A percentile compares a stretch with the other conserved stretches of the same genome.
Conservation (phyloP, 2,888 invertebrate species). For the Amphipoea lucens region DNA sequence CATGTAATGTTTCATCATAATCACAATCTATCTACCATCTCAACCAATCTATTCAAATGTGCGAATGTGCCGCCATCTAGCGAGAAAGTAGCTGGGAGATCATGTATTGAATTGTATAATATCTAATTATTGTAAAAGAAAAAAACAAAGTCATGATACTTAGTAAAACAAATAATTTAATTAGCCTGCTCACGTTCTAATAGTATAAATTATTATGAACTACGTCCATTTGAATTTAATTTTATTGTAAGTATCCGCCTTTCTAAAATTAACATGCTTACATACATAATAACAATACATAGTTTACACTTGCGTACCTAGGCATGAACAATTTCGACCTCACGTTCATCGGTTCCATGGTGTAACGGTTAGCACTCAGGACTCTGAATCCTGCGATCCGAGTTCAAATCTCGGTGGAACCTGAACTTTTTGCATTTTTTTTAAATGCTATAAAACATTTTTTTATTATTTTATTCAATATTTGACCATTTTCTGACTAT, state of each 20-base stretch:
- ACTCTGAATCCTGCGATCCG: conserved; percentile 95
- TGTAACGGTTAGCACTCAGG: conserved; percentile 95
- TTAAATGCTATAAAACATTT: not conserved
- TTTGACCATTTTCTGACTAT: not conserved
- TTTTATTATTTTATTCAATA: not conserved
- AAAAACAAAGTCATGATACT: too few relatives aligned
- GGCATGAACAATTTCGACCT: not conserved
- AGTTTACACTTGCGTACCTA: not conserved
- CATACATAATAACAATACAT: not conserved
- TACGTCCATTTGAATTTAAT: not conserved
- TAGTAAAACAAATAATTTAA: too few relatives aligned
- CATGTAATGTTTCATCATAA: too few relatives aligned
- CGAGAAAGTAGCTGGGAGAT: too few relatives aligned
- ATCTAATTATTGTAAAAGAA: too few relatives aligned
- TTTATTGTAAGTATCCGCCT: not conserved
- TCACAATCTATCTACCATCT: too few relatives aligned
- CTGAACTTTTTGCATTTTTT: conserved; percentile 73
- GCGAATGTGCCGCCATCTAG: too few relatives aligned
- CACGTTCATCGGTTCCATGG: conserved; percentile 72
- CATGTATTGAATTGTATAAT: too few relatives aligned
- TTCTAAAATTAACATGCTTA: not conserved
- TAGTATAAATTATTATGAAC: not conserved
- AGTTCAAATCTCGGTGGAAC: conserved; percentile 95
- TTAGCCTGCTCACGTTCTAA: not conserved
- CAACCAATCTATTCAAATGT: too few relatives aligned